Base-by-base conservation (phyloP, 2,113 vertebrate species). In the Paracanthobrama guichenoti region DNA sequence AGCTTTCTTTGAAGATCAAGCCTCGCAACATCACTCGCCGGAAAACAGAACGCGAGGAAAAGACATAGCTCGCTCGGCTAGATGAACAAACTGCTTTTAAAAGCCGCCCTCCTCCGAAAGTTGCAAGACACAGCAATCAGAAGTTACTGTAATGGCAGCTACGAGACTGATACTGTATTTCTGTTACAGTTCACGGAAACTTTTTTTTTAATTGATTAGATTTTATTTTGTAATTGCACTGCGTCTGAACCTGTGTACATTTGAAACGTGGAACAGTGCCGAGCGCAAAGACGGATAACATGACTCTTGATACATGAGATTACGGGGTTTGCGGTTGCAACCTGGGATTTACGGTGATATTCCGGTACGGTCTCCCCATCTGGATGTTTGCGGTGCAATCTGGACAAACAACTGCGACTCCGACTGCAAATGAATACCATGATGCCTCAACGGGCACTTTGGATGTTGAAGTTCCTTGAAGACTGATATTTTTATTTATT, bases 1-100 rank as follows among this genome's bases (percentile, higher is more conserved):
- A 99, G 86, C 96, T 99, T 16, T 98, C 97, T 26, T 93, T 98
- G 84, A 97, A 96, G 92, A 97, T 99, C 92, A 97, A 97, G 48
- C 97, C 97, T 4, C 92, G 96, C 5, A 97, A 97, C 88, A 93
- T 95, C 48, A 94, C 96, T 0, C 90, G 97, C 86, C 91, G 94
- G 74, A 97, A 95, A 86, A 97, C 96, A 84, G 95, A 97, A 8
- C 91, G 96, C 0, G 96, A 97, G 46, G 96, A 97, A 87, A 97
- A 96, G 72, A 96, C 95, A 90, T 97, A 97, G 92, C 88, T 71
- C 2, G 31, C 3, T 18, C 35, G 8, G 20, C 55, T 7, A 60
- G 26, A 22, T 12, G 1, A 31, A 31, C 57, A 53, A 50, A 82
- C 81, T 66, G 67, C 42, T 24, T 53, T 24, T 26, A 35, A 35